Conservation (phyloP, 2,888 invertebrate genomes). For the Ormyrus thymus region DNA sequence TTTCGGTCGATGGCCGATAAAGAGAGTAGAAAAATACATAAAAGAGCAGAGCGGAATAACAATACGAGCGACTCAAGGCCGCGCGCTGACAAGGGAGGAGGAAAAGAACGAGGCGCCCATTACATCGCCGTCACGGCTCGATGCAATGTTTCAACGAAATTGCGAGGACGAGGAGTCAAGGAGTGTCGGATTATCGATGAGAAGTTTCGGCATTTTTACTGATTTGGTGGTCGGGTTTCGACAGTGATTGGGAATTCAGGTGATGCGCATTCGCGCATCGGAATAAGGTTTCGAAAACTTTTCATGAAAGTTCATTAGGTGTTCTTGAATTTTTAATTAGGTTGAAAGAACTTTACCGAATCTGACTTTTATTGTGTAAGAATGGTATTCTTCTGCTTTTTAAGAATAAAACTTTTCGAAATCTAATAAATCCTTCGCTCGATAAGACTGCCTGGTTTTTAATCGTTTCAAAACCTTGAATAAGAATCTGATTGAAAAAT, state of each 20-base stretch:
- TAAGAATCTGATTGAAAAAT: too few species aligned
- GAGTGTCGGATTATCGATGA: background rate
- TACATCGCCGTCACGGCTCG: background rate
- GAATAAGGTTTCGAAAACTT: too few species aligned
- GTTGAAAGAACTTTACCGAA: too few species aligned
- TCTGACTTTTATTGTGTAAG: too few species aligned
- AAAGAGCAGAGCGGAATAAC: background rate
- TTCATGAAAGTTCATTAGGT: too few species aligned
- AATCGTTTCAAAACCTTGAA: too few species aligned
- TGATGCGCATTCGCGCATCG: background rate
- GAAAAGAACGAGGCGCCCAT: background rate
- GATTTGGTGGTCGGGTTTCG: background rate
- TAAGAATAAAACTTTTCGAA: too few species aligned
- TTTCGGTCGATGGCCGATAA: slow-evolving; percentile 40
- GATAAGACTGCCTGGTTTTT: too few species aligned
- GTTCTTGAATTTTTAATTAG: too few species aligned
- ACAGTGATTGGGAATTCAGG: background rate
- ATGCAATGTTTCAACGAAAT: slow-evolving; percentile 1
- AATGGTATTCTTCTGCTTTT: too few species aligned
- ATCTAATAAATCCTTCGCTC: too few species aligned
- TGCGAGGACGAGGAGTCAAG: slow-evolving; percentile 41
- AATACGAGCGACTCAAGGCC: background rate
- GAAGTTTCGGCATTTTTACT: too few species aligned
- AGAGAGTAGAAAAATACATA: slow-evolving; percentile 3
- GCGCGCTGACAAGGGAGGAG: slow-evolving; percentile 40